A percentile compares a stretch with the other conserved stretches of the same genome.
Conservation (phyloP, 2,113 vertebrate species). For the Burhinus bistriatus region DNA sequence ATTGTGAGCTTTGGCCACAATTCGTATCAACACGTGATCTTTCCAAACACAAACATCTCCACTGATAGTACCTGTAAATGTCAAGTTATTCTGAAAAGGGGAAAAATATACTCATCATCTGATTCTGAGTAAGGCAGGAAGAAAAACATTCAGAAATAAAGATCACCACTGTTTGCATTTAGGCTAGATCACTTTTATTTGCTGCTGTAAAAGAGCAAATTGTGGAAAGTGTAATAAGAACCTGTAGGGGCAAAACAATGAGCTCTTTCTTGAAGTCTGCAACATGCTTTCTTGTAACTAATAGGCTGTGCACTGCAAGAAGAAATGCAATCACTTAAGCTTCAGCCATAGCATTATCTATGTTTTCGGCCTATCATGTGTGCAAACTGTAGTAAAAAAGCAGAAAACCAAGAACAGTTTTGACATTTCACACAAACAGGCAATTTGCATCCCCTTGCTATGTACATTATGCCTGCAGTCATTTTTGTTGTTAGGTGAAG, state of each 20-base stretch:
- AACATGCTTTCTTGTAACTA: neutral
- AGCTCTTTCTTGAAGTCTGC: neutral
- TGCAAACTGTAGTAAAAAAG: neutral
- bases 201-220: neutral
- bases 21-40: constrained; percentile 91
- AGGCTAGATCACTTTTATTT: neutral
- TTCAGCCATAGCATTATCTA: neutral
- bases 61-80: constrained; percentile 99
- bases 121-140: constrained; percentile 35
- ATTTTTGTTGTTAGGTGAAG: neutral
- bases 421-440: neutral
- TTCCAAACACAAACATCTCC: constrained; percentile 99
- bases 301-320: neutral
- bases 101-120: constrained; percentile 66
- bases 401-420: neutral
- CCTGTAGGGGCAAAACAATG: neutral
- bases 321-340: neutral
- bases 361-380: neutral
- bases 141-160: constrained; percentile 25
- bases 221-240: neutral
- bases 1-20: constrained; percentile 97
- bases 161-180: neutral
- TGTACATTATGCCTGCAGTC: neutral
- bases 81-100: constrained; percentile 99
- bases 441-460: neutral